Conservation (phyloP, 1,140 invertebrate species). For the Druon quercuslanigerum region DNA sequence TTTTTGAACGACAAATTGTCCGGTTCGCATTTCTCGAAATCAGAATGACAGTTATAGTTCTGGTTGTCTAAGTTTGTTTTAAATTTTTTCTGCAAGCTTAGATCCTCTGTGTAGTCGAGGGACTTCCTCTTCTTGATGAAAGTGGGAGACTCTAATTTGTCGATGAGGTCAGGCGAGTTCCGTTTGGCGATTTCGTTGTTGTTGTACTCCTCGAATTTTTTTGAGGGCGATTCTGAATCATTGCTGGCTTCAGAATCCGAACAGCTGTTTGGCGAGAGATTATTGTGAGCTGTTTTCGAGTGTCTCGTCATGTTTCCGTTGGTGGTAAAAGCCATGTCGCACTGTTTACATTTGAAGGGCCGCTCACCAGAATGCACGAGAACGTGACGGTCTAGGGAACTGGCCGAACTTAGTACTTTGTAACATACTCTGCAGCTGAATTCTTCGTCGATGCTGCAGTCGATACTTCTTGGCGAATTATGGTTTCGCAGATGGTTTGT, state of each 20-base stretch:
- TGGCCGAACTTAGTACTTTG: conserved; percentile 83
- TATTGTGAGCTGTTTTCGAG: conserved; percentile 80
- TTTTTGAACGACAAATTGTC: conserved; percentile 79
- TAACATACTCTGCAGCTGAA: conserved; percentile 72
- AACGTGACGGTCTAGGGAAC: conserved; percentile 85
- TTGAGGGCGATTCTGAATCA: conserved; percentile 74
- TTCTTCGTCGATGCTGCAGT: conserved; percentile 61
- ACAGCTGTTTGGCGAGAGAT: conserved; percentile 61
- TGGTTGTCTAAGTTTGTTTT: conserved; percentile 22
- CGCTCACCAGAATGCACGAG: conserved; percentile 85
- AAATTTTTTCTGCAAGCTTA: conserved; percentile 41
- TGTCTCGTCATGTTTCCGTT: conserved; percentile 93
- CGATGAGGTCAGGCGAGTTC: conserved; percentile 58
- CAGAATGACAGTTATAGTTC: conserved; percentile 75
- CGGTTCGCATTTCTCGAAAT: conserved; percentile 82
- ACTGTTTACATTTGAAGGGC: conserved; percentile 87
- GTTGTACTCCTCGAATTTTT: conserved; percentile 68
- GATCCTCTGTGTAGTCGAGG: conserved; percentile 49
- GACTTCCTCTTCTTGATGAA: conserved; percentile 57
- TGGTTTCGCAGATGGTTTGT: conserved; percentile 79
- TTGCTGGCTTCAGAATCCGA: conserved; percentile 68
- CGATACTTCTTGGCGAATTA: conserved; percentile 70
- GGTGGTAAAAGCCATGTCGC: conserved; percentile 89
- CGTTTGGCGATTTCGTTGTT: conserved; percentile 71
- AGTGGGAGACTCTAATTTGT: conserved; percentile 41